Percentiles rank a stretch among this genome's conserved stretches.
Evolutionary conservation across 2,113 vertebrate species (phyloP).

Genomic region (Prionailurus viverrinus): DNA sequence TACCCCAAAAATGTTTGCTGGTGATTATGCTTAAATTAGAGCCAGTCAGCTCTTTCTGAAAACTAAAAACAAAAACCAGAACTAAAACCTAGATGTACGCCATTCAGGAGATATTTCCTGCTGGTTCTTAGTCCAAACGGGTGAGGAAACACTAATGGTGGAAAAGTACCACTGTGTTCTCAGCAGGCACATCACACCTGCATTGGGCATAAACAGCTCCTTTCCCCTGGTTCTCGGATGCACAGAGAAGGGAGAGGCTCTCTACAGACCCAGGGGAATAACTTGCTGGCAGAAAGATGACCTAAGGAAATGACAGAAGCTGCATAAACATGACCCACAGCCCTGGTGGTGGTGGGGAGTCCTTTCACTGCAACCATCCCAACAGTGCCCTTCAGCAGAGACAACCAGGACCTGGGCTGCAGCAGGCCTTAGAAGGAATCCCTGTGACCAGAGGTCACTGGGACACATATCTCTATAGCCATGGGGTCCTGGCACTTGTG

Average conservation of each 20-base stretch:
- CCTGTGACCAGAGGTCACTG: neutral
- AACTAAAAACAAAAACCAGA: neutral
- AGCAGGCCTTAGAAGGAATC: neutral
- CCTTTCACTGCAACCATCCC: neutral
- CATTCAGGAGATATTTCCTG: neutral
- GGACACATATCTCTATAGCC: neutral
- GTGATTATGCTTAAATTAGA: neutral
- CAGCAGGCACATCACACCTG: neutral
- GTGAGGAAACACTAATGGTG: neutral
- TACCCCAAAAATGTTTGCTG: neutral
- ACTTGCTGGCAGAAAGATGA: conserved; percentile 34
- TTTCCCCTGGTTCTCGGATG: neutral
- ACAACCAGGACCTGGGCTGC: neutral
- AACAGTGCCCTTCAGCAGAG: neutral
- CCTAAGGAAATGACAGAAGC: neutral
- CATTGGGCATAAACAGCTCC: neutral
- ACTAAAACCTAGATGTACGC: neutral
- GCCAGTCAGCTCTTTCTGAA: neutral
- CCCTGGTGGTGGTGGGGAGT: neutral
- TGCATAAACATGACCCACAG: neutral
- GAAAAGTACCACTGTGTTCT: neutral
- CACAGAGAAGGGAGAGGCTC: neutral
- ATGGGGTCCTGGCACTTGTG: neutral
- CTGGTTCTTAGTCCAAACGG: neutral
- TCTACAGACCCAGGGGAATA: neutral